A percentile compares a stretch with the other conserved stretches of the same genome.
These are phyloP conservation scores for Ariolimax columbianus DNA, from an alignment of 2,888 invertebrate genomes.

Conservation along the genomic window DNA sequence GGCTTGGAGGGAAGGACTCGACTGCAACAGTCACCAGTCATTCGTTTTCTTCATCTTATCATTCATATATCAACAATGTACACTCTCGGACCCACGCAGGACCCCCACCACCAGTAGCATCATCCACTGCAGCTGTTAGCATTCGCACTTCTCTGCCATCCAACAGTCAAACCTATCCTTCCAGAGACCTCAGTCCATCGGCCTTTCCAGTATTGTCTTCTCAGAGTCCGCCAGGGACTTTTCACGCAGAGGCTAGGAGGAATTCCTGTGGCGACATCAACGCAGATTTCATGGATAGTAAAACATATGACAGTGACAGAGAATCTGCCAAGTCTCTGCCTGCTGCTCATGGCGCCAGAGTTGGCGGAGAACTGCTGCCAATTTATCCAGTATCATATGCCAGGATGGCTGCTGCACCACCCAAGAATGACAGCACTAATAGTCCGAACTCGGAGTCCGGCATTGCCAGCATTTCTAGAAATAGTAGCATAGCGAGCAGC, in stretches of 20 bases:
- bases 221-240: slow-evolving; percentile 36
- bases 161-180: slow-evolving; percentile 26
- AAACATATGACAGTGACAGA: slow-evolving; percentile 71
- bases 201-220: slow-evolving; percentile 69
- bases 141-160: slow-evolving; percentile 5
- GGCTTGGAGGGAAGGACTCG: slow-evolving; percentile 2
- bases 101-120: slow-evolving; percentile 23
- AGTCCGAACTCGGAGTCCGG: slow-evolving; percentile 49
- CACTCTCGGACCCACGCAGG: background rate
- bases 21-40: background rate
- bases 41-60: background rate
- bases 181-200: slow-evolving; percentile 73
- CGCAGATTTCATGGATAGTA: slow-evolving; percentile 56
- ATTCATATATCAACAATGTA: slow-evolving; percentile 2
- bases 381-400: slow-evolving; percentile 70
- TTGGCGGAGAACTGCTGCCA: slow-evolving; percentile 55
- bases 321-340: slow-evolving; percentile 75
- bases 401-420: slow-evolving; percentile 68
- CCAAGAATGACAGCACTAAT: slow-evolving; percentile 24
- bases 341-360: slow-evolving; percentile 59
- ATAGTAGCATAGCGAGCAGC: slow-evolving; percentile 37
- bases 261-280: slow-evolving; percentile 71
- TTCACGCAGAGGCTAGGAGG: slow-evolving; percentile 62
- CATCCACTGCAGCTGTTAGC: background rate
- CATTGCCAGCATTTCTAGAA: slow-evolving; percentile 41